Evolutionary conservation across 2,797 vertebrate genomes (phyloP).

Genomic region (Sparus aurata): DNA sequence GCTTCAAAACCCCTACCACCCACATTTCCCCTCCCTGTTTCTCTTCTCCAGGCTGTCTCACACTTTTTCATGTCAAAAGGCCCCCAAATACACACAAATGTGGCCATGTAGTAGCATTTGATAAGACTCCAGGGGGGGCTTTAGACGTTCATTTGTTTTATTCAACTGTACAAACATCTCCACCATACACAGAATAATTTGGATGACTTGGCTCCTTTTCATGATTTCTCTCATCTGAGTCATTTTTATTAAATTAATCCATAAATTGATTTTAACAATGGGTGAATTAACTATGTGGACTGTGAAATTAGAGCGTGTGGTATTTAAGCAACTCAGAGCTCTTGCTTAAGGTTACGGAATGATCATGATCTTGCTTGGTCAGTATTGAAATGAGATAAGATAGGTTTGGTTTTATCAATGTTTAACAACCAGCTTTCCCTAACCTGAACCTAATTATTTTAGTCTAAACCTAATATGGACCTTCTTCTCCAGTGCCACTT

Average conservation of each 20-base stretch:
- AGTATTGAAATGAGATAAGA: not conserved
- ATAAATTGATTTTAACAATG: not conserved
- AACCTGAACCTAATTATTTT: not conserved
- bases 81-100: constrained; percentile 3
- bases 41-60: constrained; percentile 24
- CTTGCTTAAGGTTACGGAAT: not conserved
- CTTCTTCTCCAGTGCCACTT: not conserved
- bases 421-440: not conserved
- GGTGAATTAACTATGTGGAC: not conserved
- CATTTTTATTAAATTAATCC: not conserved
- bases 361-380: not conserved
- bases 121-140: constrained; percentile 1
- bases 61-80: constrained; percentile 9
- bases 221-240: not conserved
- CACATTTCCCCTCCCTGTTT: constrained; percentile 34
- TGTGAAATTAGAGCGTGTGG: not conserved
- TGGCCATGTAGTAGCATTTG: not conserved
- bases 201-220: not conserved
- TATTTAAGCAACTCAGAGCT: not conserved
- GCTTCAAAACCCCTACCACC: constrained; percentile 35
- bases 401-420: not conserved
- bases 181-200: not conserved
- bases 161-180: not conserved
- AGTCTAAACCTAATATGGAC: not conserved
- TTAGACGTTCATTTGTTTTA: constrained; percentile 1